A percentile compares a stretch with the other conserved stretches of the same genome.
Conservation (phyloP, 2,888 invertebrate genomes). For the Drosophila flavopinicola region DNA sequence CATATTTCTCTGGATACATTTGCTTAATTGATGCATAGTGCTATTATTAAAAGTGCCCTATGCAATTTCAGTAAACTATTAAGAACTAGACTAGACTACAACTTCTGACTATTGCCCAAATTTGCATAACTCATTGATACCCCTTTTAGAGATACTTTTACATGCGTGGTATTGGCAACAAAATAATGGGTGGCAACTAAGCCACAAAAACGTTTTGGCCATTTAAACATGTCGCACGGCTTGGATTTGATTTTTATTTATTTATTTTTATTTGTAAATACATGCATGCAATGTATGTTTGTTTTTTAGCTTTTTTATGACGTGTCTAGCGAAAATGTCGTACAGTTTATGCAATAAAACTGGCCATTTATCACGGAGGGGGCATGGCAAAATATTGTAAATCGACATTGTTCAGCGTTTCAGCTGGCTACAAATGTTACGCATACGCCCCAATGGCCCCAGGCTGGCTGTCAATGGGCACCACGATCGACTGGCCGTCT, state of each 20-base stretch:
- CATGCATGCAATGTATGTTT: conserved; percentile 25
- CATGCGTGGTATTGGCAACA: conserved; percentile 11
- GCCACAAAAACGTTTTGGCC: conserved; percentile 54
- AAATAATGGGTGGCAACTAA: conserved; percentile 64
- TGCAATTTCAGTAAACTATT: too few relatives aligned
- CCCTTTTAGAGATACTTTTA: background rate
- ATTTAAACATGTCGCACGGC: conserved; percentile 72
- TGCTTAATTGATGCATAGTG: too few relatives aligned
- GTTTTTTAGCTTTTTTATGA: conserved; percentile 38
- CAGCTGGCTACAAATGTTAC: conserved; percentile 58
- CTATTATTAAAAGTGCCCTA: too few relatives aligned
- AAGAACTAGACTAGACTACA: too few relatives aligned
- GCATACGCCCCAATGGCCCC: conserved; percentile 76
- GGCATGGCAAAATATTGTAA: conserved; percentile 54
- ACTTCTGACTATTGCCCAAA: background rate
- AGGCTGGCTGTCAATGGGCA: conserved; percentile 56
- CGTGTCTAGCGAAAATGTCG: conserved; percentile 72
- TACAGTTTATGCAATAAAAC: conserved; percentile 78
- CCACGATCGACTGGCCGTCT: conserved; percentile 36
- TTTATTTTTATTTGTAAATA: conserved; percentile 15
- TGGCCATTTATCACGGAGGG: conserved; percentile 73
- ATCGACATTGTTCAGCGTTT: conserved; percentile 60
- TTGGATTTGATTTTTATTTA: conserved; percentile 40
- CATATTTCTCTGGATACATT: too few relatives aligned
- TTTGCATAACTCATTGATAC: background rate